Evolutionary conservation across 2,888 invertebrate species (phyloP), one percentile per base, ranked within the genome.

Genomic region (Tinea trinotella): DNA sequence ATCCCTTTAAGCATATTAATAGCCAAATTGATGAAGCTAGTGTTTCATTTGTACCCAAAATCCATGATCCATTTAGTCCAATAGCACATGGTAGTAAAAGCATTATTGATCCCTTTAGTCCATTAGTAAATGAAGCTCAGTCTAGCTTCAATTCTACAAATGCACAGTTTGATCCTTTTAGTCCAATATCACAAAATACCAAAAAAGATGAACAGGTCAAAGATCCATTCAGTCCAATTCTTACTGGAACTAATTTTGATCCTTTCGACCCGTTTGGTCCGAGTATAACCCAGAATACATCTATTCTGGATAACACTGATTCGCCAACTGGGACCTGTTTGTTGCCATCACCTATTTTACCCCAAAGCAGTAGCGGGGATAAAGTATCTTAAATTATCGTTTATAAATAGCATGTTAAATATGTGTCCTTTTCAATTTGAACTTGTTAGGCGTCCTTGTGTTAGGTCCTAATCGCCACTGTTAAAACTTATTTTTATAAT

Each of bases 301-400:
- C 50, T 13, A 77, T 87, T 55, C 61, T 87, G 20, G 86, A 87
- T 56, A 77, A 75, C 22, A 74, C 65, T 19, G 72, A 77, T 12
- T 85, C 84, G 0, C 83, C 87, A 0, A 78, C 81, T 0, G 65
- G 78, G 0, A 87, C 76, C 3, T 84, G 85, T 53, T 69, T 89
- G 0, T 64, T 90, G 36, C 90, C 90, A 0, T 88, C 89, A 0
- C 90, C 90, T 0, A 61, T 90, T n/a, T 84, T 84, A 62, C 90
- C 90, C 1, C 82, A 80, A 56, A 78, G 62, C 22, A 53, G 34
- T 48, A 7, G 20, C 40, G 40, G 40, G 10, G 48, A 18, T 2
- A 24, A 52, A 30, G 7, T 7, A 10, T 30, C 12, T n/a, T 15
- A 40, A 46, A 13, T 19, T 10, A n/a, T n/a, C n/a, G n/a, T n/a